Conservation (phyloP, 2,113 vertebrate genomes). For the Hippocampus comes region DNA sequence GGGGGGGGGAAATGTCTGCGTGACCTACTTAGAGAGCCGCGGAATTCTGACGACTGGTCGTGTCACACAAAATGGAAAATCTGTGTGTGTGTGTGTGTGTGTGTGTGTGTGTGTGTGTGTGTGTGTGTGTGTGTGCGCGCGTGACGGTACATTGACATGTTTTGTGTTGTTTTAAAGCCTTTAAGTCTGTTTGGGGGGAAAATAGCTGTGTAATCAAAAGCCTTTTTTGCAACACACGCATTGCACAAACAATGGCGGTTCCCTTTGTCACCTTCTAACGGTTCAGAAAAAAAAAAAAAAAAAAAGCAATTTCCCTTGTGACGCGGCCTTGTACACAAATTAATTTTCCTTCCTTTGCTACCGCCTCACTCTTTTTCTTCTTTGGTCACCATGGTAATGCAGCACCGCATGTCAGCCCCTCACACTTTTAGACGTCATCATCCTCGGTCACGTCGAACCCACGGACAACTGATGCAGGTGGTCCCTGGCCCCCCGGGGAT, state of each 20-base stretch:
- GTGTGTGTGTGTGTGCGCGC: constrained; percentile 38
- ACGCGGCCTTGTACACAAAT: constrained; percentile 60
- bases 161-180: constrained; percentile 28
- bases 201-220: constrained; percentile 40
- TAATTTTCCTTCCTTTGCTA: constrained; percentile 49
- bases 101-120: constrained; percentile 29
- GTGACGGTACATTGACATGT: constrained; percentile 13
- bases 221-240: constrained; percentile 25
- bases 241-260: constrained; percentile 6
- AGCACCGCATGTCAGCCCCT: constrained; percentile 58
- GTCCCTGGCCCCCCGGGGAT: too few relatives aligned
- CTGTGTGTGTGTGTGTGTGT: constrained; percentile 20
- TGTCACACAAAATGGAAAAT: constrained; percentile 55
- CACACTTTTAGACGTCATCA: constrained; percentile 42
- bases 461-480: background rate
- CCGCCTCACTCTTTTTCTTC: constrained; percentile 31
- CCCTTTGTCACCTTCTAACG: constrained; percentile 27
- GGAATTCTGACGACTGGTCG: constrained; percentile 61
- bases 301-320: constrained; percentile 55
- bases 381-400: constrained; percentile 68
- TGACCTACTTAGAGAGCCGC: constrained; percentile 73
- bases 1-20: constrained; percentile 55
- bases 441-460: background rate
- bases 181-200: constrained; percentile 38
- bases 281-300: constrained; percentile 7